Evolutionary conservation across 2,113 vertebrate genomes (phyloP).

Genomic region (Misgurnus mizolepis): DNA sequence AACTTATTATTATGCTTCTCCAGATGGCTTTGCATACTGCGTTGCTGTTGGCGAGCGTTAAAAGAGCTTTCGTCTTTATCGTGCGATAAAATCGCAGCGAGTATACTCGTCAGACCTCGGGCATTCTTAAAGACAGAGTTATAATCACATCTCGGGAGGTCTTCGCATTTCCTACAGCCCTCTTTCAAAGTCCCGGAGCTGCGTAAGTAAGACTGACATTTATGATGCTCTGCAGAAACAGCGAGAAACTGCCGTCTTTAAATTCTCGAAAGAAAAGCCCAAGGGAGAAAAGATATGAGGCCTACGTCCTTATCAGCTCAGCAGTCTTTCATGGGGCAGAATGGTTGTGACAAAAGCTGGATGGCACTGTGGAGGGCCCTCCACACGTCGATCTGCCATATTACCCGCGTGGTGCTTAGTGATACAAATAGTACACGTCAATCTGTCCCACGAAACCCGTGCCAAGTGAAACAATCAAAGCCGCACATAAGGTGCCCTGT

Average conservation of each 20-base stretch:
- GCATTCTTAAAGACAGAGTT: slow-evolving; percentile 37
- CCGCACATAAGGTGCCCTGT: slow-evolving; percentile 13
- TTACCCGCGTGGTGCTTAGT: slow-evolving; percentile 30
- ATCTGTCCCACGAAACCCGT: slow-evolving; percentile 2
- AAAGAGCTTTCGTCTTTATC: slow-evolving; percentile 58
- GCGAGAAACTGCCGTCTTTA: slow-evolving; percentile 26
- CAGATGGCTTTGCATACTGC: slow-evolving; percentile 63
- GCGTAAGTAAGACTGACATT: slow-evolving; percentile 16
- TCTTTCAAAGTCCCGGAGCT: not conserved
- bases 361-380: not conserved
- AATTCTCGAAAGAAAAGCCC: slow-evolving; percentile 14
- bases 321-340: slow-evolving; percentile 1
- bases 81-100: slow-evolving; percentile 64
- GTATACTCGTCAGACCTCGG: slow-evolving; percentile 61
- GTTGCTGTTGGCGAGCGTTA: slow-evolving; percentile 56
- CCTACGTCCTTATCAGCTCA: slow-evolving; percentile 20
- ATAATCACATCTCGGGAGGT: slow-evolving; percentile 26
- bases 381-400: not conserved
- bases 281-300: slow-evolving; percentile 21
- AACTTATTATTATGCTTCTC: slow-evolving; percentile 57
- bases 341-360: not conserved
- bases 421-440: slow-evolving; percentile 23
- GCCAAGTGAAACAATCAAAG: slow-evolving; percentile 41
- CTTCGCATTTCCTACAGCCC: not conserved
- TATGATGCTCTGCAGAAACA: slow-evolving; percentile 34